A percentile compares a stretch with the other conserved stretches of the same genome.
phyloP scores from a whole-genome alignment of 2,797 vertebrate genomes.

The Lithobates pipiens region DNA sequence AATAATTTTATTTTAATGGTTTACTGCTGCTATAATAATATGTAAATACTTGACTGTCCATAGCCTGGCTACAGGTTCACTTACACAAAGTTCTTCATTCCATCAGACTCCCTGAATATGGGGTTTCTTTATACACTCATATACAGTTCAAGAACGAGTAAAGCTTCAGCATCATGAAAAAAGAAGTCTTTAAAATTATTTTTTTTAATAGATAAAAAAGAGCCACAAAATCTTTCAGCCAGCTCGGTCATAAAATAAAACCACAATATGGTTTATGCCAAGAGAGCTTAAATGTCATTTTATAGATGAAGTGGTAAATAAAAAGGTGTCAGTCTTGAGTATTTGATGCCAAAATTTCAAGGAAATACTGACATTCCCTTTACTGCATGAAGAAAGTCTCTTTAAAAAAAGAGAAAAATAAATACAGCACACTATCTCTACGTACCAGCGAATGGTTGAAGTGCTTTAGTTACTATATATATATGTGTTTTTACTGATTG shows the following conservation, averaged over 20 bases:
- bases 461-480: neutral
- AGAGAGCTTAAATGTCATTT: neutral
- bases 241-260: neutral
- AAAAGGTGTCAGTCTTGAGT: neutral
- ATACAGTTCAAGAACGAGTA: neutral
- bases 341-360: neutral
- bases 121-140: neutral
- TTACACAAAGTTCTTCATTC: too few relatives aligned
- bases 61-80: neutral
- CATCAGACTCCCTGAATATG: too few relatives aligned
- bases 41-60: neutral
- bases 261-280: neutral
- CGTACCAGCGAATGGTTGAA: neutral
- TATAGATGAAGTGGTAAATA: neutral
- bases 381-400: neutral
- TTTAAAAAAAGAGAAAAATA: neutral
- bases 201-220: neutral
- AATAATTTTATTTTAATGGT: too few relatives aligned
- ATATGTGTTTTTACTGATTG: neutral
- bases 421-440: too few relatives aligned
- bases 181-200: neutral
- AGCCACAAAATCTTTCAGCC: neutral
- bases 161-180: neutral
- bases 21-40: neutral
- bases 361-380: neutral